These are phyloP conservation scores for Apocheima hispidaria DNA, from an alignment of 2,888 invertebrate genomes.

Conservation along the genomic window DNA sequence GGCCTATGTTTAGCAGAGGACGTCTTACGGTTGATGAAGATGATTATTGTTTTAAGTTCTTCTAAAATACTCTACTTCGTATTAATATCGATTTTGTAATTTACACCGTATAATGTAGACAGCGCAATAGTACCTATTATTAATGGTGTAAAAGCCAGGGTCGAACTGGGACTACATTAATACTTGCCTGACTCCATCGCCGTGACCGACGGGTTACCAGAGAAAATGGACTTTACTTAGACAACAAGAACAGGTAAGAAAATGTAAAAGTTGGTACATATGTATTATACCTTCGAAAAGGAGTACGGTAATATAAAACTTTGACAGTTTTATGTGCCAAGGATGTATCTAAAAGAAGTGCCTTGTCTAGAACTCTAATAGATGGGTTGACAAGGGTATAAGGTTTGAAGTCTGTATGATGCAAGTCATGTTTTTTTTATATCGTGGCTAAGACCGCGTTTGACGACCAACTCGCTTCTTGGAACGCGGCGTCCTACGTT, in stretches of 20 bases:
- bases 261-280: conserved; percentile 4
- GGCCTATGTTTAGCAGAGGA: too few relatives aligned
- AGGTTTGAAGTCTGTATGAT: background rate
- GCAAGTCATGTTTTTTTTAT: background rate
- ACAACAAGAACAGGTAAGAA: conserved; percentile 56
- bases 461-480: too few relatives aligned
- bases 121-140: conserved; percentile 70
- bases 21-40: background rate
- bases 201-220: conserved; percentile 59
- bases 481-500: too few relatives aligned
- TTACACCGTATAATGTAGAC: conserved; percentile 69
- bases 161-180: conserved; percentile 68
- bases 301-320: conserved; percentile 13
- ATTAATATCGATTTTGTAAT: conserved; percentile 74
- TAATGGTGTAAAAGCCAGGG: conserved; percentile 70
- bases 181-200: conserved; percentile 58
- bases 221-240: conserved; percentile 68
- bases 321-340: conserved; percentile 28
- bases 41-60: background rate
- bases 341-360: conserved; percentile 17
- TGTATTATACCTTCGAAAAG: conserved; percentile 30
- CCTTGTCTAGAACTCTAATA: conserved; percentile 2
- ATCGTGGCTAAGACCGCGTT: too few relatives aligned
- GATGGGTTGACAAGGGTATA: conserved; percentile 22
- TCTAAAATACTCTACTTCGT: background rate